A percentile compares a stretch with the other conserved stretches of the same genome.
phyloP scores from a whole-genome alignment of 2,888 invertebrate species.

The Rhagonycha lutea region DNA sequence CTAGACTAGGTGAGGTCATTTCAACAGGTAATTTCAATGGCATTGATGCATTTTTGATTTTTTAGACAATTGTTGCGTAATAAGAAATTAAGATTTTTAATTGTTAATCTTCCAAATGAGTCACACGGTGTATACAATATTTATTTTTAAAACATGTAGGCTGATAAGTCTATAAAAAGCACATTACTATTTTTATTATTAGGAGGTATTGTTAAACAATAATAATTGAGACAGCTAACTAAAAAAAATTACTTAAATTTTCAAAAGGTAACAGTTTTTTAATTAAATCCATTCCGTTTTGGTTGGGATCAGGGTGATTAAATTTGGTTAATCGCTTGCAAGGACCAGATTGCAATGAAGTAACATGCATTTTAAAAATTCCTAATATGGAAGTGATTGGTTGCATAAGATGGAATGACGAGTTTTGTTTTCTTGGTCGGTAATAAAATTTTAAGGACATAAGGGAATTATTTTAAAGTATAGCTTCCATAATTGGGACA shows the following conservation, averaged over 20 bases:
- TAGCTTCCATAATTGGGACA: no score
- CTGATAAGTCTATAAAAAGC: not conserved
- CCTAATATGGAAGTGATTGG: not conserved
- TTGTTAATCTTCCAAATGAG: not conserved
- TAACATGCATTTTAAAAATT: not conserved
- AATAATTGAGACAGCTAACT: not conserved
- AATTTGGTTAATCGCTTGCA: not conserved
- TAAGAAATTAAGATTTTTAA: not conserved
- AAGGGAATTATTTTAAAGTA: no score
- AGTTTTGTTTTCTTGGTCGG: not conserved
- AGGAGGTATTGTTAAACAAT: not conserved
- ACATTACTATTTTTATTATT: not conserved
- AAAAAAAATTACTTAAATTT: no score
- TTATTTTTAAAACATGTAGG: not conserved
- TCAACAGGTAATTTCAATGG: constrained; percentile 7
- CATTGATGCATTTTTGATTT: not conserved
- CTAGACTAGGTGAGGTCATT: constrained; percentile 13
- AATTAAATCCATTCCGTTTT: not conserved
- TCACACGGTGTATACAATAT: not conserved
- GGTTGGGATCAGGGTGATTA: not conserved
- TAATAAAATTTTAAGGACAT: not conserved
- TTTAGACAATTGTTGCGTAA: not conserved
- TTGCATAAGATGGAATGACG: not conserved
- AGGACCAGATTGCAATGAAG: not conserved
- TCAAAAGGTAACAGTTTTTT: no score